Conservation (phyloP, 1,140 invertebrate genomes). For the Penaeus chinensis region DNA sequence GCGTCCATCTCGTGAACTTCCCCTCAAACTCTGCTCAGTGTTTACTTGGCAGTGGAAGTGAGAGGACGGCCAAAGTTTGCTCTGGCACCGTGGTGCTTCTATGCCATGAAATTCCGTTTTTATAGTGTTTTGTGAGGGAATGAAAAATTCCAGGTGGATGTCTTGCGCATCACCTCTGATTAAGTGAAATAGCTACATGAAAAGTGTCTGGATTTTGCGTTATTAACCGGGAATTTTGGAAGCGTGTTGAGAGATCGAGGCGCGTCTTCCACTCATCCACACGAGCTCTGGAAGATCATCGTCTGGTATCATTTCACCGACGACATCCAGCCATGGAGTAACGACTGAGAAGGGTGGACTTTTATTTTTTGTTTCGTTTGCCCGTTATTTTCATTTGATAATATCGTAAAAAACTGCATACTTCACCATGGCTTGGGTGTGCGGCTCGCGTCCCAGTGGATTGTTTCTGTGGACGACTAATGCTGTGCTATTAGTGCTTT, state of each 20-base stretch:
- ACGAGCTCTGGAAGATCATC: conserved; percentile 9
- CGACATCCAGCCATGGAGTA: too few species aligned
- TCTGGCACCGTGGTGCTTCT: conserved; percentile 43
- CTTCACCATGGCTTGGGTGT: conserved; percentile 11
- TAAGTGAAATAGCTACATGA: conserved; percentile 8
- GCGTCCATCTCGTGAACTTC: conserved; percentile 33
- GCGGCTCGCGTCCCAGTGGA: conserved; percentile 4
- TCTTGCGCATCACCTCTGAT: background rate
- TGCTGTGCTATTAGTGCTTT: conserved; percentile 21
- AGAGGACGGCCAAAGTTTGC: conserved; percentile 11
- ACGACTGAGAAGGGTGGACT: too few species aligned
- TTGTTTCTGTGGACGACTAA: background rate
- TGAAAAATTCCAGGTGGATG: conserved; percentile 24
- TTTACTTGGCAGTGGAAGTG: conserved; percentile 49
- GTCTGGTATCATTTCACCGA: background rate
- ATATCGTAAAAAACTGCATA: too few species aligned
- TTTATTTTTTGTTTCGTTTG: too few species aligned
- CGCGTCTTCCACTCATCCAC: background rate
- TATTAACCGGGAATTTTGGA: conserved; percentile 38
- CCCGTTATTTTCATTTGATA: too few species aligned
- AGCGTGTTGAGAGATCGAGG: conserved; percentile 33
- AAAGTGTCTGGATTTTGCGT: conserved; percentile 17
- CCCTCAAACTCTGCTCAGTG: conserved; percentile 56
- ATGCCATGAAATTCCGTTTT: conserved; percentile 36
- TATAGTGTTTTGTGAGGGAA: conserved; percentile 37